Base-by-base conservation (phyloP, 2,113 vertebrate genomes). In the Lophura nycthemera region DNA sequence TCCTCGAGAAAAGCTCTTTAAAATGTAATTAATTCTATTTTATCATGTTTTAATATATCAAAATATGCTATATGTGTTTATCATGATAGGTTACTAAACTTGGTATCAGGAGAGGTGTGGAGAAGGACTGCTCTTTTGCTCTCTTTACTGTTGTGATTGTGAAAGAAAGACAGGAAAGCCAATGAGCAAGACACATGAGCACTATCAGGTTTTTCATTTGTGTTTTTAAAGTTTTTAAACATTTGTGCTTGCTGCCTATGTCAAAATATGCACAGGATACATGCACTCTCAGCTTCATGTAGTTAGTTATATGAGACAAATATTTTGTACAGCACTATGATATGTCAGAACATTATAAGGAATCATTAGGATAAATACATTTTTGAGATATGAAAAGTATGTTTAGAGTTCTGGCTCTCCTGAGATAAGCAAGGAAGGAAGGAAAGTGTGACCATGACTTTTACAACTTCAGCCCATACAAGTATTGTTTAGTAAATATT, bases 401-500 rank as follows among this genome's bases (percentile, higher is more conserved):
- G 40, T 66, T 60, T 50, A 76, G 66, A 80, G 22, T 89, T 85
- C 75, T 88, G 75, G 47, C 64, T 60, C 6, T 77, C 3, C 0
- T 66, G 73, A 93, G 70, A 93, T 78, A 82, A 95, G 89, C 83
- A 76, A 48, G 42, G 22, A 87, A 71, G 67, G 32, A 54, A 91
- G 83, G 40, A 79, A 90, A 56, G 24, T 27, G 54, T 87, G 74
- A 48, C 54, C 8, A 42, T 87, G 87, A 67, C 91, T 89, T 89
- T 89, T 89, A 83, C 67, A 88, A 19, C 56, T 69, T 36, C 45
- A 85, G 70, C 29, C 59, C 50, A 11, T 72, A 75, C 27, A 85
- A 65, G 82, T 66, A 80, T 77, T 56, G 50, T 83, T 95, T 69
- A 85, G 67, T 61, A 87, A 93, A 89, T 34, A 80, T 91, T 89